phyloP scores from a whole-genome alignment of 1,140 invertebrate species.

The Nymphalis io region DNA sequence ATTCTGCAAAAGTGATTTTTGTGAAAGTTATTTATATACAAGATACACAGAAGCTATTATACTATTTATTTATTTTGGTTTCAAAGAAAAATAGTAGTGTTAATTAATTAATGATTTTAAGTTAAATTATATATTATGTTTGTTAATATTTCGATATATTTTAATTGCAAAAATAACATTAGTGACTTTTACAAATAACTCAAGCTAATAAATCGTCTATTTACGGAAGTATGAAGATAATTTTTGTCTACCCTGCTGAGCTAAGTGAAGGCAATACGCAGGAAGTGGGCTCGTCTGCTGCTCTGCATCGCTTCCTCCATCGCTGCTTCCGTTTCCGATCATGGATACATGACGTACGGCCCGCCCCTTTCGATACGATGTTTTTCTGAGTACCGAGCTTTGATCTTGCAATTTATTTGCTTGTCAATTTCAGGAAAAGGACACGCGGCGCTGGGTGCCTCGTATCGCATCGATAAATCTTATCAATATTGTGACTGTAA shows the following conservation, averaged over 20 bases:
- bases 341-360: slow-evolving; percentile 54
- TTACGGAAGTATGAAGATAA: slow-evolving; percentile 33
- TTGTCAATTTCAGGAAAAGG: slow-evolving; percentile 77
- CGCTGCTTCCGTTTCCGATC: slow-evolving; percentile 71
- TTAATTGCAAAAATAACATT: background rate
- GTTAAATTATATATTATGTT: no score
- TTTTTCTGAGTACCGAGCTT: slow-evolving; percentile 64
- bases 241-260: slow-evolving; percentile 61
- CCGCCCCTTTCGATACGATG: slow-evolving; percentile 59
- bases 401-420: slow-evolving; percentile 76
- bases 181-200: background rate
- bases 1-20: no score
- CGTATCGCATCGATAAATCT: slow-evolving; percentile 47
- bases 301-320: slow-evolving; percentile 69
- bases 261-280: slow-evolving; percentile 71
- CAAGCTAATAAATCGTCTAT: slow-evolving; percentile 15
- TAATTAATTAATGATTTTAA: no score
- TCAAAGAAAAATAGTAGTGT: no score
- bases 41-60: no score
- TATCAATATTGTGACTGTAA: slow-evolving; percentile 39
- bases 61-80: no score
- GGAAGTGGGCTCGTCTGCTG: slow-evolving; percentile 70
- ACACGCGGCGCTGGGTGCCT: slow-evolving; percentile 59
- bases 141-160: no score
- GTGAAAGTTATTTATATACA: no score